Evolutionary conservation across 2,888 invertebrate genomes (phyloP).

Genomic region (Metacarcinus magister): DNA sequence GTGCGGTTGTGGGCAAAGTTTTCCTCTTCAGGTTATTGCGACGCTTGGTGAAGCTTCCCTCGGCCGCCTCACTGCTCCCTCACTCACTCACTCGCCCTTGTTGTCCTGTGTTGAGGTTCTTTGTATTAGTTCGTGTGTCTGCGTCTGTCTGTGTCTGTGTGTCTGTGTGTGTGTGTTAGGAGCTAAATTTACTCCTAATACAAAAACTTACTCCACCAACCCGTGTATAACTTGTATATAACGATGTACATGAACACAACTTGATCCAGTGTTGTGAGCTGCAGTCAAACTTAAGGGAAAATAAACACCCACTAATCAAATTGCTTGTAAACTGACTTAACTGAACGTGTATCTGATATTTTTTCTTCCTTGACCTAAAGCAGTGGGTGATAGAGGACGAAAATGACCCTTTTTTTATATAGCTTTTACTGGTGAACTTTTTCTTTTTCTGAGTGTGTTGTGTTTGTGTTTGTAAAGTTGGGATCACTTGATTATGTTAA

Average conservation of each 20-base stretch:
- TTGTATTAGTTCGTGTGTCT: background rate
- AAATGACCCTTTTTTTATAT: background rate
- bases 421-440: too few species aligned
- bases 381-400: background rate
- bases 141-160: background rate
- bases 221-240: background rate
- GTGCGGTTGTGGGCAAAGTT: background rate
- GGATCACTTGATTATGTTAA: too few species aligned
- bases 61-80: background rate
- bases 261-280: background rate
- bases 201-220: background rate
- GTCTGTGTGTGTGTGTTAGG: background rate
- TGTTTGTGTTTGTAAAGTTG: too few species aligned
- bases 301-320: background rate
- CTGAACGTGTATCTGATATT: background rate
- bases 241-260: background rate
- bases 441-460: too few species aligned
- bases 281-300: background rate
- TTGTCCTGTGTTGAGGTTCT: constrained; percentile 7
- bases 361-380: background rate
- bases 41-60: background rate
- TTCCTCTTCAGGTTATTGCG: constrained; percentile 27
- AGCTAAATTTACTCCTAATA: background rate
- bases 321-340: background rate
- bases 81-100: background rate